These are phyloP conservation scores for Willowsia nigromaculata DNA, from an alignment of 2,888 invertebrate genomes.

Conservation along the genomic window DNA sequence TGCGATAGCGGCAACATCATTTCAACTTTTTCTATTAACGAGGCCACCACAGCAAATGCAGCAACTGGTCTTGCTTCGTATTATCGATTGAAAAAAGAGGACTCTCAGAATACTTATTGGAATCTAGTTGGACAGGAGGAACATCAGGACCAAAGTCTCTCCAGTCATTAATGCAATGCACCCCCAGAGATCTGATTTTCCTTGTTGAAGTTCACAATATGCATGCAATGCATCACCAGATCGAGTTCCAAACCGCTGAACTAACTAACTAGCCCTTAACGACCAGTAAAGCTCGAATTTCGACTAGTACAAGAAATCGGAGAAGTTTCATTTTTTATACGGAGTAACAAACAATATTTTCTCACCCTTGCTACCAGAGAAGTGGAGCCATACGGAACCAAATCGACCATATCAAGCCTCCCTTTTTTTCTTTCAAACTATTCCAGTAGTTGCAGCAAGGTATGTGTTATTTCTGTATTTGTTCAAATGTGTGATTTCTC, in stretches of 20 bases:
- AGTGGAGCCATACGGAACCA: constrained; percentile 49
- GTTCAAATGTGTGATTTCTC: neutral
- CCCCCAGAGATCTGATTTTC: constrained; percentile 19
- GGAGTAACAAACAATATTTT: neutral
- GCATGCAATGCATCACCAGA: neutral
- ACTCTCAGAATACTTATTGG: constrained; percentile 1
- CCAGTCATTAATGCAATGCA: constrained; percentile 45
- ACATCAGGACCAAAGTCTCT: constrained; percentile 28
- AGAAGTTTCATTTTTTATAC: constrained; percentile 34
- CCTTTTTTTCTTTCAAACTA: neutral
- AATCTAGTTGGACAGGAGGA: neutral
- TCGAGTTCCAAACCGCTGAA: neutral
- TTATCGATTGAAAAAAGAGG: neutral
- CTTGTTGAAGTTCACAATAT: too few species aligned
- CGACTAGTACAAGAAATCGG: constrained; percentile 4
- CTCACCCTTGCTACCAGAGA: neutral
- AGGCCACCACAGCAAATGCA: neutral
- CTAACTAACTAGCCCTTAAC: constrained; percentile 50
- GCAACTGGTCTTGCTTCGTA: too few species aligned
- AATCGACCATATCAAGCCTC: constrained; percentile 62
- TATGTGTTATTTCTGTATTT: neutral
- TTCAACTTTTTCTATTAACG: neutral
- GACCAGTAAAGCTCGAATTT: constrained; percentile 36
- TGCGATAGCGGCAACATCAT: neutral
- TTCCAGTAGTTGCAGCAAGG: neutral